Evolutionary conservation across 2,797 vertebrate species (phyloP).

Genomic region (Spizella passerina): DNA sequence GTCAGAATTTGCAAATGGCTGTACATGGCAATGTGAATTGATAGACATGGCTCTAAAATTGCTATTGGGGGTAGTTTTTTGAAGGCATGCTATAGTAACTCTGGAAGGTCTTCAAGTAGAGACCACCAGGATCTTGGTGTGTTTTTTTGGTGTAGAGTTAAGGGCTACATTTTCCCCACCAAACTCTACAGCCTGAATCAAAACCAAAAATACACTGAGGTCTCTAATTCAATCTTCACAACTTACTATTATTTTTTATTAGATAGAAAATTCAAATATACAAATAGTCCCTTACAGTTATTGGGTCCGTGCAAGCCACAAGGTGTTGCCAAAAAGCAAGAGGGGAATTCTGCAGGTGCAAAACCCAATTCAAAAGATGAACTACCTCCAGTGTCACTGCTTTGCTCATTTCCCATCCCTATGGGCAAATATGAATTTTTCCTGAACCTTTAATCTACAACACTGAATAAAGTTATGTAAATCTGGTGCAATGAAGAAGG

Average conservation of each 20-base stretch:
- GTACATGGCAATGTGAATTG: background rate
- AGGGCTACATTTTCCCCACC: background rate
- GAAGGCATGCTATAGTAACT: rapidly evolving
- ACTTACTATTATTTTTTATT: background rate
- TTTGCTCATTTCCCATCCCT: background rate
- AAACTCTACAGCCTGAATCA: background rate
- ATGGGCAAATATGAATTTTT: background rate
- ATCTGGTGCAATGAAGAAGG: background rate
- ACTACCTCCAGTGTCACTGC: background rate
- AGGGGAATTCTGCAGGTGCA: background rate
- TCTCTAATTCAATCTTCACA: background rate
- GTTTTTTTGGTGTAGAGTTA: background rate
- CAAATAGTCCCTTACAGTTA: background rate
- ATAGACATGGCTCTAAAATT: background rate
- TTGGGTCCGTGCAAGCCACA: background rate
- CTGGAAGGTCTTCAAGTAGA: background rate
- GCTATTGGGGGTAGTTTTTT: background rate
- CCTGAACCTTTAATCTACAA: background rate
- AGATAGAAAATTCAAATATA: background rate
- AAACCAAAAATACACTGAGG: background rate
- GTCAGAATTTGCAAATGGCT: background rate
- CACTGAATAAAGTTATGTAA: conserved; percentile 23
- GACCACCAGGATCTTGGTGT: background rate
- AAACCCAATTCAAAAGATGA: background rate
- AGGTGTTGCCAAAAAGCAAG: background rate